phyloP scores from a whole-genome alignment of 1,140 invertebrate species.

The Littorina saxatilis region DNA sequence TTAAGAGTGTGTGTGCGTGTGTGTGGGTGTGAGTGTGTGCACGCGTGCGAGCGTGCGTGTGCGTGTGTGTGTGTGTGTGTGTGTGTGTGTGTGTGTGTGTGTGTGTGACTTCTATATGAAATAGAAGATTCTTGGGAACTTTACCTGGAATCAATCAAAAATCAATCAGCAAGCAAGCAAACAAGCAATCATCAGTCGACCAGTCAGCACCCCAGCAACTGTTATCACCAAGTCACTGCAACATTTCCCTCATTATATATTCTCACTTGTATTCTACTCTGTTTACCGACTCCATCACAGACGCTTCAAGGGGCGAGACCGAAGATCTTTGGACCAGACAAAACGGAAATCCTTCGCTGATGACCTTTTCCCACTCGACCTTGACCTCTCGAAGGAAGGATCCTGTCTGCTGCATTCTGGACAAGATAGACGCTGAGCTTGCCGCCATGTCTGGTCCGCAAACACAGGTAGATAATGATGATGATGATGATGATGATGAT shows the following conservation, averaged over 20 bases:
- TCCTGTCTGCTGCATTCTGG: constrained; percentile 49
- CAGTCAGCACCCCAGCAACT: too few relatives aligned
- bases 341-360: neutral
- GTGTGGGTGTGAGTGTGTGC: neutral
- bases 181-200: too few relatives aligned
- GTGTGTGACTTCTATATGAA: neutral
- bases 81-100: neutral
- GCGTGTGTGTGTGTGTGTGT: constrained; percentile 4
- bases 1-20: neutral
- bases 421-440: constrained; percentile 60
- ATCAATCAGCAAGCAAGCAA: too few relatives aligned
- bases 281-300: neutral
- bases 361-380: neutral
- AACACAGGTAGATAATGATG: neutral
- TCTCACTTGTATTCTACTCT: neutral
- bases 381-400: constrained; percentile 35
- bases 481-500: constrained; percentile 4
- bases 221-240: too few relatives aligned
- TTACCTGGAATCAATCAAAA: too few relatives aligned
- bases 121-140: neutral
- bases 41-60: neutral
- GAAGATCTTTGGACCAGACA: neutral
- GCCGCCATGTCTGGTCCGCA: constrained; percentile 32
- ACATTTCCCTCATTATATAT: neutral
- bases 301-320: neutral